A percentile compares a stretch with the other conserved stretches of the same genome.
phyloP scores from a whole-genome alignment of 2,888 invertebrate species.

The Dicyrtoma fusca region DNA sequence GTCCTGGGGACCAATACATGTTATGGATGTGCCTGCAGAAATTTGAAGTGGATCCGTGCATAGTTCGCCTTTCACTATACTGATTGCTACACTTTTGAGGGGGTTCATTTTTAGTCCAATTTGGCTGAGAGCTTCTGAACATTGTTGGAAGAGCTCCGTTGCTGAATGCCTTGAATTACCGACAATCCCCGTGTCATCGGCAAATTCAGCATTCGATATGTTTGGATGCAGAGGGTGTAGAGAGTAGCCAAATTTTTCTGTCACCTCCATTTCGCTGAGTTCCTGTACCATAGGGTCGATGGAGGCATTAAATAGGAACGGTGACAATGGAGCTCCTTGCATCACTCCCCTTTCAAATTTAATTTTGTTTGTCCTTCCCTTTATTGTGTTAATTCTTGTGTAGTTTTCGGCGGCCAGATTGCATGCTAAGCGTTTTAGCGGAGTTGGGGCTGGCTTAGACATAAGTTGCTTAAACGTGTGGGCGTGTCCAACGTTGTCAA shows the following conservation, averaged over 20 bases:
- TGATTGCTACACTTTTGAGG: not conserved
- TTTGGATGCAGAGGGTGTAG: not conserved
- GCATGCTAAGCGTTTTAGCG: not conserved
- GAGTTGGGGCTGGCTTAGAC: not conserved
- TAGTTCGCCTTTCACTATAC: not conserved
- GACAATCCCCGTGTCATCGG: not conserved
- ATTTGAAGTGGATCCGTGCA: too few relatives aligned
- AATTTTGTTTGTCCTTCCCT: not conserved
- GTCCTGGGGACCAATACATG: not conserved
- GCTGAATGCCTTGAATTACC: not conserved
- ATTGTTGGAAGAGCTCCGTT: too few relatives aligned
- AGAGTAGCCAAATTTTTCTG: not conserved
- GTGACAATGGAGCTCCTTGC: not conserved
- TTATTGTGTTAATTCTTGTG: slow-evolving; percentile 1
- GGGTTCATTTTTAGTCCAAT: not conserved
- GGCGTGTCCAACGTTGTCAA: not conserved
- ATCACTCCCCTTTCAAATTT: not conserved
- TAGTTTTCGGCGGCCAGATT: not conserved
- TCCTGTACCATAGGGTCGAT: not conserved
- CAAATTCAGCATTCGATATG: not conserved
- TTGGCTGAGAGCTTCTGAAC: not conserved
- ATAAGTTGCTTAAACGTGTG: not conserved
- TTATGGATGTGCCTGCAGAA: not conserved
- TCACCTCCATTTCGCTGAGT: not conserved
- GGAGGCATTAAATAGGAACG: not conserved